A percentile compares a stretch with the other conserved stretches of the same genome.
These are phyloP conservation scores for Drosophila erecta DNA, from an alignment of 1,140 invertebrate genomes.

Conservation along the genomic window DNA sequence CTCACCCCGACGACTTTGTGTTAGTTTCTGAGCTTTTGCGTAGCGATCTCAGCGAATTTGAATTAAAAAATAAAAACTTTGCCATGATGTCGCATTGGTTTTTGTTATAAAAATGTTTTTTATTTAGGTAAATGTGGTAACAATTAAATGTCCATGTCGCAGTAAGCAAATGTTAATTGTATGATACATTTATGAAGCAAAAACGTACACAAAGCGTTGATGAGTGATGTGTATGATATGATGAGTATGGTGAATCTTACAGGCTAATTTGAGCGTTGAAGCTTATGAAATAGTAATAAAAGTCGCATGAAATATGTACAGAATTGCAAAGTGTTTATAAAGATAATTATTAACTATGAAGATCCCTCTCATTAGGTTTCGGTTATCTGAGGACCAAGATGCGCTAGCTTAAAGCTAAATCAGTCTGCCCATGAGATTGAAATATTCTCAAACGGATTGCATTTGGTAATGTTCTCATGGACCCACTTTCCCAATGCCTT, in stretches of 20 bases:
- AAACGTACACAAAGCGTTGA: constrained; percentile 83
- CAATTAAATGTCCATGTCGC: constrained; percentile 61
- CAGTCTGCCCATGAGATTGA: constrained; percentile 20
- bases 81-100: constrained; percentile 52
- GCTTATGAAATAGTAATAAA: constrained; percentile 45
- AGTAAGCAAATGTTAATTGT: constrained; percentile 63
- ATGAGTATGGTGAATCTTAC: constrained; percentile 38
- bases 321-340: constrained; percentile 33
- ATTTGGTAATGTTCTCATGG: constrained; percentile 10
- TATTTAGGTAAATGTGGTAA: constrained; percentile 60
- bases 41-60: constrained; percentile 45
- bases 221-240: constrained; percentile 60
- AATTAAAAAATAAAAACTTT: constrained; percentile 63
- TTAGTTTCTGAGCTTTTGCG: constrained; percentile 76
- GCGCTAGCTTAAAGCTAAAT: constrained; percentile 26
- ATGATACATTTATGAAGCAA: constrained; percentile 79
- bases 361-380: constrained; percentile 13
- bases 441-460: neutral
- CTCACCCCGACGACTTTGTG: constrained; percentile 81
- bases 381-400: constrained; percentile 21
- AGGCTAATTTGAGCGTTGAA: constrained; percentile 16
- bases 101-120: constrained; percentile 71
- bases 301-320: constrained; percentile 71
- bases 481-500: constrained; percentile 15
- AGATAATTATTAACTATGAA: constrained; percentile 34